A percentile compares a stretch with the other conserved stretches of the same genome.
These are phyloP conservation scores for Cybosia mesomella DNA, from an alignment of 2,888 invertebrate species.

Conservation along the genomic window DNA sequence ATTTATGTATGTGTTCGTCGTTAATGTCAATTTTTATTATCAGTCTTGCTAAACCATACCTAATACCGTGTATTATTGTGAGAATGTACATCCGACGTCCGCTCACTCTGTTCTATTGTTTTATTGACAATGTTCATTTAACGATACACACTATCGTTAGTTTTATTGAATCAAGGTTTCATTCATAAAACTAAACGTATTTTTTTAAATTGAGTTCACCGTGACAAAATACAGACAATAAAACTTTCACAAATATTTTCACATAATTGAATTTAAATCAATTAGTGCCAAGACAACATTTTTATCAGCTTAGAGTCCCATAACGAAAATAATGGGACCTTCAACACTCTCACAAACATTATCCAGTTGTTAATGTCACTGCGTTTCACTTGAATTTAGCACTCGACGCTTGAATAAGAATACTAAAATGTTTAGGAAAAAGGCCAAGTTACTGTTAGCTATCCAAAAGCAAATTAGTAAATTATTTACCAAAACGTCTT, in stretches of 20 bases:
- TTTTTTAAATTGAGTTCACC: constrained; percentile 40
- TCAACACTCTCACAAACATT: constrained; percentile 40
- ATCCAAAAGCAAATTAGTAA: constrained; percentile 22
- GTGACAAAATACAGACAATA: constrained; percentile 40
- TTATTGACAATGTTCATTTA: constrained; percentile 51
- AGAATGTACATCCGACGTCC: constrained; percentile 44
- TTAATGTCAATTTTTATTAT: constrained; percentile 65
- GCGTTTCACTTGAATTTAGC: constrained; percentile 28
- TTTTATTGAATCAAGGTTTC: constrained; percentile 48
- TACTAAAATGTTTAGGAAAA: constrained; percentile 10
- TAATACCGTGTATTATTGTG: constrained; percentile 58
- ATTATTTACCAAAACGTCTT: constrained; percentile 19
- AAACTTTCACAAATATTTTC: constrained; percentile 53
- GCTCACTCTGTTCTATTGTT: constrained; percentile 46
- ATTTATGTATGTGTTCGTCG: constrained; percentile 55
- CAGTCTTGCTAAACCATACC: constrained; percentile 58
- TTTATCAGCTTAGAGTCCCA: constrained; percentile 42
- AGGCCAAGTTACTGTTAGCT: constrained; percentile 31
- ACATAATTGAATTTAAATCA: constrained; percentile 51
- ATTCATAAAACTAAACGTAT: constrained; percentile 54
- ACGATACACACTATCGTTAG: constrained; percentile 45
- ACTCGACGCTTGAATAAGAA: constrained; percentile 15
- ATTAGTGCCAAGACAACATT: constrained; percentile 49
- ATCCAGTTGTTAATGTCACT: constrained; percentile 36
- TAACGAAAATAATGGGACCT: constrained; percentile 45